phyloP scores from a whole-genome alignment of 2,797 vertebrate species.

The Molossus alvarezi region DNA sequence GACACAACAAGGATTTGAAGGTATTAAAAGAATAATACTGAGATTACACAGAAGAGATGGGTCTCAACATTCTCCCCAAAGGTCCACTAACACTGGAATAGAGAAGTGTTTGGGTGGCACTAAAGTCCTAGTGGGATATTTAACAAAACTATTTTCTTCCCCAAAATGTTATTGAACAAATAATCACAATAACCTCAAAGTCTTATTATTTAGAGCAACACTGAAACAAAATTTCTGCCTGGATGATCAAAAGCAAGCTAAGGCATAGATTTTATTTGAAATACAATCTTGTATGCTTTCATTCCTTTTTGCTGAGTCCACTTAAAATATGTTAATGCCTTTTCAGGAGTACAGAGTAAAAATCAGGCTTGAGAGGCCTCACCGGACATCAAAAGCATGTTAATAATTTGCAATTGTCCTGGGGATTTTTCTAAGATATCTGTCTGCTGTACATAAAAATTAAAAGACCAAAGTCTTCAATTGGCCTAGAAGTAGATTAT shows the following conservation, averaged over 20 bases:
- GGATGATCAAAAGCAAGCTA: slow-evolving; percentile 63
- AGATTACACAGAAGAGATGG: slow-evolving; percentile 72
- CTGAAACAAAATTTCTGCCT: slow-evolving; percentile 66
- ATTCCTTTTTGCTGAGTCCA: slow-evolving; percentile 47
- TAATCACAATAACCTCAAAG: slow-evolving; percentile 59
- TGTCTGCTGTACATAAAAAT: slow-evolving; percentile 74
- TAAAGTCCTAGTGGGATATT: slow-evolving; percentile 3
- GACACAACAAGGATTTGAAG: slow-evolving; percentile 72
- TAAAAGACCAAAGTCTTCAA: slow-evolving; percentile 71
- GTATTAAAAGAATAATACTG: slow-evolving; percentile 77
- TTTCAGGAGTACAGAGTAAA: slow-evolving; percentile 73
- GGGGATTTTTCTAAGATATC: slow-evolving; percentile 72
- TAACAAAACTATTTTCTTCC: slow-evolving; percentile 55
- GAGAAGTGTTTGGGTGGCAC: not conserved
- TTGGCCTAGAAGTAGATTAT: slow-evolving; percentile 28
- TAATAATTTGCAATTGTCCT: slow-evolving; percentile 79
- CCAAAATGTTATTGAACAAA: slow-evolving; percentile 15
- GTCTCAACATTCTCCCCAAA: slow-evolving; percentile 71
- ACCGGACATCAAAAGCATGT: slow-evolving; percentile 80
- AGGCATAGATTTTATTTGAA: slow-evolving; percentile 65
- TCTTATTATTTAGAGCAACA: slow-evolving; percentile 28
- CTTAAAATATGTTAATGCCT: slow-evolving; percentile 81
- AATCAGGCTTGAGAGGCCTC: slow-evolving; percentile 69
- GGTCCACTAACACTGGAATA: slow-evolving; percentile 1
- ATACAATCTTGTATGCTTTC: slow-evolving; percentile 52